phyloP scores from a whole-genome alignment of 2,113 vertebrate genomes.

The Haemorhous mexicanus region DNA sequence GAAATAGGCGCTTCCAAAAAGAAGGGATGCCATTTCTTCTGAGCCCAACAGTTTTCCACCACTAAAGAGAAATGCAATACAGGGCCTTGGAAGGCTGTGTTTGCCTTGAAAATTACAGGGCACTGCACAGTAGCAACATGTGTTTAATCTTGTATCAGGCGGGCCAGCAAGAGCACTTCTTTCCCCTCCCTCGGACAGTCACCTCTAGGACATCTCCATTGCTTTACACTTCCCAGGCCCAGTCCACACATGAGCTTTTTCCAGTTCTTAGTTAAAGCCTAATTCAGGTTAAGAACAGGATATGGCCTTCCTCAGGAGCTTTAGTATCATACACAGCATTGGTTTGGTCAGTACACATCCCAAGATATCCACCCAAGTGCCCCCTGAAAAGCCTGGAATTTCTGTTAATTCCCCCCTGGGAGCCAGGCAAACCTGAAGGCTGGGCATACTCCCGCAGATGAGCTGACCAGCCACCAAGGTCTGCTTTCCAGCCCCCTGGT shows the following conservation, averaged over 20 bases:
- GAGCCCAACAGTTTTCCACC: background rate
- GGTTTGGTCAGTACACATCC: background rate
- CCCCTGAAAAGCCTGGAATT: background rate
- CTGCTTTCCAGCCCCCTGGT: background rate
- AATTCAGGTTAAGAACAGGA: background rate
- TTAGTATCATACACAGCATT: background rate
- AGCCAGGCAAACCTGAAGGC: background rate
- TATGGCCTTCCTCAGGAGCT: background rate
- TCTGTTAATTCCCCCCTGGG: background rate
- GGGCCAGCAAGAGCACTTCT: background rate
- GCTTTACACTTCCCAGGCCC: background rate
- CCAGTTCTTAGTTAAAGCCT: background rate
- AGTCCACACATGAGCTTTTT: background rate
- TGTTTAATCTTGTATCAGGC: background rate
- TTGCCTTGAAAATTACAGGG: conserved; percentile 39
- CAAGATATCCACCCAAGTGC: background rate
- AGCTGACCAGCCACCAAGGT: background rate
- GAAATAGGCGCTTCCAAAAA: background rate
- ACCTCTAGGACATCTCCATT: background rate
- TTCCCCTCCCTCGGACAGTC: background rate
- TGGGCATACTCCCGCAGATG: background rate
- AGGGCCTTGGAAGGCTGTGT: background rate
- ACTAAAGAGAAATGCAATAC: background rate
- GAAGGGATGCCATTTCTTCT: background rate
- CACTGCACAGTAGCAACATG: background rate